A percentile compares a stretch with the other conserved stretches of the same genome.
These are phyloP conservation scores for Hemitrygon akajei DNA, from an alignment of 2,797 vertebrate genomes.

Conservation along the genomic window DNA sequence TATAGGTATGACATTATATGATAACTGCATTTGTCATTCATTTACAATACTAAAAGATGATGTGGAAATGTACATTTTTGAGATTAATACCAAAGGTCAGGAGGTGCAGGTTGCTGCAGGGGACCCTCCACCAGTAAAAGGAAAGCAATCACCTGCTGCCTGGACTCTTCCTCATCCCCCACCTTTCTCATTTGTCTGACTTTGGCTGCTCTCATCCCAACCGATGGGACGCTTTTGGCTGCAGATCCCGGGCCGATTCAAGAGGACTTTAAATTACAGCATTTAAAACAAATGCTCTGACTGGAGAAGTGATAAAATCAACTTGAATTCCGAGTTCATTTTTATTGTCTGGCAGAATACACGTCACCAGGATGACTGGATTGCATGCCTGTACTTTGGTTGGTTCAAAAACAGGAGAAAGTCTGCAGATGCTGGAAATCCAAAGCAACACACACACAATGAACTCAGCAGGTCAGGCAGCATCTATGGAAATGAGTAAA, in stretches of 20 bases:
- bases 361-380: background rate
- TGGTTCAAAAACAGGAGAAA: background rate
- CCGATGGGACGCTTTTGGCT: background rate
- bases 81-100: no score
- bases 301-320: background rate
- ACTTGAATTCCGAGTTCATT: background rate
- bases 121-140: no score
- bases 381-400: background rate
- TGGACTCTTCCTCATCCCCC: background rate
- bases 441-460: no score
- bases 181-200: background rate
- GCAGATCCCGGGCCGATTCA: background rate
- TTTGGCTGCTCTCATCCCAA: background rate
- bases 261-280: background rate
- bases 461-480: no score
- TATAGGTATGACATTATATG: no score
- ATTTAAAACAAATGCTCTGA: background rate
- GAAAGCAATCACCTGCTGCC: background rate
- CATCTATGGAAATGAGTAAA: no score
- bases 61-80: no score
- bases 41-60: no score
- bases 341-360: background rate
- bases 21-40: no score
- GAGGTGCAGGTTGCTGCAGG: no score
- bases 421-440: no score